A percentile compares a stretch with the other conserved stretches of the same genome.
These are phyloP conservation scores for Notothenia rossii DNA, from an alignment of 2,113 vertebrate species.

Conservation along the genomic window DNA sequence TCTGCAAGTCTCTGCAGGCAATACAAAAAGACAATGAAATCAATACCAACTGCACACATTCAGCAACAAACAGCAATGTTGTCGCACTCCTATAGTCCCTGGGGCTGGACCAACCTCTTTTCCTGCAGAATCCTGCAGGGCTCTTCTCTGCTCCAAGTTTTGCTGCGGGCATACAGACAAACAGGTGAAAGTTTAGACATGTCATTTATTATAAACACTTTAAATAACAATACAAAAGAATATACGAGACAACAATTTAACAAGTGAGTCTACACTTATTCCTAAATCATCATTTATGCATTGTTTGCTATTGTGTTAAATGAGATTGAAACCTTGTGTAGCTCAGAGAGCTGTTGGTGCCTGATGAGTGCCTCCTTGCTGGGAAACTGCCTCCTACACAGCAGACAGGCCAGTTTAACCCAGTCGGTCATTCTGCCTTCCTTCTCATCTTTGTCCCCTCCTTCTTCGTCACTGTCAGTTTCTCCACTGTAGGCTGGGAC, in stretches of 20 bases:
- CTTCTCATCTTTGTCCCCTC: conserved; percentile 83
- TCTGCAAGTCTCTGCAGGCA: conserved; percentile 82
- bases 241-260: background rate
- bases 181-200: background rate
- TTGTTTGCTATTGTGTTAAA: background rate
- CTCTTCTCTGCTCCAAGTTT: conserved; percentile 90
- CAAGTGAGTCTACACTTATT: background rate
- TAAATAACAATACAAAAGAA: background rate
- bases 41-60: background rate
- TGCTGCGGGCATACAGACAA: conserved; percentile 77
- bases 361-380: conserved; percentile 92
- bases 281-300: background rate
- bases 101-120: conserved; percentile 81
- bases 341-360: conserved; percentile 93
- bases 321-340: conserved; percentile 86
- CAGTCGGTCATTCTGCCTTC: conserved; percentile 91
- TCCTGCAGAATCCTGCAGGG: conserved; percentile 83
- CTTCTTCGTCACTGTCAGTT: conserved; percentile 90
- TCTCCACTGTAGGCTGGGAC: conserved; percentile 90
- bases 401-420: conserved; percentile 91
- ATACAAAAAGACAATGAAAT: background rate
- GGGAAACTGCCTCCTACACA: conserved; percentile 93
- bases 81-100: background rate
- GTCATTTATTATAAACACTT: background rate
- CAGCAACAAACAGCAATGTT: background rate